These are phyloP conservation scores for Cataglyphis altisquamis DNA, from an alignment of 2,888 invertebrate species.

Conservation along the genomic window DNA sequence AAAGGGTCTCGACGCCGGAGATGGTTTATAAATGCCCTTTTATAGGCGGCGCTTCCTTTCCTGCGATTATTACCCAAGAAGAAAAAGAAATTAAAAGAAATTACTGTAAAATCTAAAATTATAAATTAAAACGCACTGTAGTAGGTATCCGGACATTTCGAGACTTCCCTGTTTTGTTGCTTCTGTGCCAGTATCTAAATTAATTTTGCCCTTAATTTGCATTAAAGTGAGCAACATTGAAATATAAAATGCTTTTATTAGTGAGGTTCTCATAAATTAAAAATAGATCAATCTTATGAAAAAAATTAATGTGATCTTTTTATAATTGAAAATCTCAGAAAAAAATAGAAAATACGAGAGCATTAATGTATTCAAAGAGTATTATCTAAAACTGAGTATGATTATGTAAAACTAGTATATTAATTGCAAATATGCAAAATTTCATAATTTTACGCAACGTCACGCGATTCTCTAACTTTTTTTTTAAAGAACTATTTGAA, in stretches of 20 bases:
- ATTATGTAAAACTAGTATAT: not conserved
- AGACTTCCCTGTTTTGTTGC: slow-evolving; percentile 12
- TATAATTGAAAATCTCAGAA: not conserved
- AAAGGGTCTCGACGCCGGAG: slow-evolving; percentile 51
- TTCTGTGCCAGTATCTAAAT: not conserved
- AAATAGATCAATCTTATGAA: not conserved
- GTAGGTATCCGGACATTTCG: not conserved
- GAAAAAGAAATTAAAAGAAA: slow-evolving; percentile 17
- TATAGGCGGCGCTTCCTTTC: slow-evolving; percentile 33
- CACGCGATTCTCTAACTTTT: not conserved
- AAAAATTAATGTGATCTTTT: slow-evolving; percentile 10
- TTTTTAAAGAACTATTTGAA: not conserved
- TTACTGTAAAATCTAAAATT: not conserved
- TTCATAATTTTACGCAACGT: not conserved
- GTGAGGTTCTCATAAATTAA: not conserved
- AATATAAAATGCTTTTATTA: slow-evolving; percentile 15
- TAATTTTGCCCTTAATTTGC: not conserved
- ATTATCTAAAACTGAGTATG: not conserved
- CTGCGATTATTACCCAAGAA: slow-evolving; percentile 23
- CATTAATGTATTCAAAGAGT: not conserved
- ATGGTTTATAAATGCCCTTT: slow-evolving; percentile 58
- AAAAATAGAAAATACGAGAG: not conserved
- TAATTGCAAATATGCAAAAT: not conserved
- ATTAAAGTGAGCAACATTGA: not conserved
- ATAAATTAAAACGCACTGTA: slow-evolving; percentile 24